Evolutionary conservation across 2,113 vertebrate species (phyloP), one percentile per base, ranked within the genome.

Genomic region (Planiliza haematocheilus): DNA sequence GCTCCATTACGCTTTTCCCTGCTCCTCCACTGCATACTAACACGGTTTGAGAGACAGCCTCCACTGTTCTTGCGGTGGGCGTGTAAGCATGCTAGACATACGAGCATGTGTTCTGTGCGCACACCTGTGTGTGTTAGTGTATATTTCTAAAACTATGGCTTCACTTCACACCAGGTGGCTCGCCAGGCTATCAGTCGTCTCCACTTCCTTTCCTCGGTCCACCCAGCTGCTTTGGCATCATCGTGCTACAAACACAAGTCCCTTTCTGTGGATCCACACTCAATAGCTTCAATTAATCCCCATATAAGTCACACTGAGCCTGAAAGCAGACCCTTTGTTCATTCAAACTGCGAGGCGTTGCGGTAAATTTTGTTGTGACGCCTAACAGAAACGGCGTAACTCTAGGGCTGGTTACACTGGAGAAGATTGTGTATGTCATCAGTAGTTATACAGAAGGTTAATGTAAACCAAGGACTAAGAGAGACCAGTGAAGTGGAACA

Each of bases 201-300:
- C 42, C 80, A 71, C 68, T 81, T 81, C 79, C 68, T 62, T 52
- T 52, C 70, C 57, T 81, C 30, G 49, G 58, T 60, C 82, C 58
- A n/a, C 73, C 81, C 88, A 91, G 88, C 88, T 92, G 91, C 87
- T 87, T 73, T 89, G 90, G 90, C 88, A 90, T 83, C 79, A 13
- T 12, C 12, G 50, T 65, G 57, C 72, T 64, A 61, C 60, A 76
- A 74, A 90, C 87, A 91, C 85, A 87, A 77, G 87, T 60, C 81
- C 42, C 86, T 82, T 85, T 88, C 77, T 91, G 81, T 87, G 75
- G 64, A 65, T 55, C 42, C 57, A 49, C 73, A 39, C 78, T 89
- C 82, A 91, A 86, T 90, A 77, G 85, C 74, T 83, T 80, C 64
- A 90, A 81, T 91, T 66, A 90, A 87, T 82, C 67, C 80, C 64